Evolutionary conservation across 2,113 vertebrate genomes (phyloP).

Genomic region (Blennius ocellaris): DNA sequence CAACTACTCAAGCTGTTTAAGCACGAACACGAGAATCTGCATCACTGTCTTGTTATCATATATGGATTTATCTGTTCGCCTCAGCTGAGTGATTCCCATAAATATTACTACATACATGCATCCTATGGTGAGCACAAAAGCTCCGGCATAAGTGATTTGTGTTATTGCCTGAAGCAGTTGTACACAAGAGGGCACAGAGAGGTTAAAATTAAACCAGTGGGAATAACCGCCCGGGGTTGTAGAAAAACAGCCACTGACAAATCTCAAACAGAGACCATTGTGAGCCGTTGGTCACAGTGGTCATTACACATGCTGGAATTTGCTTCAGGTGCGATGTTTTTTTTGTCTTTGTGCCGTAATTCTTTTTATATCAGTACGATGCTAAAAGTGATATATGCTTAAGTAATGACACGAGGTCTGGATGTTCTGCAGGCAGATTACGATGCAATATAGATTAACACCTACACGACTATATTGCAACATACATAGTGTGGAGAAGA

Average conservation of each 20-base stretch:
- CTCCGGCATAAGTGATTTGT: slow-evolving; percentile 58
- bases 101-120: slow-evolving; percentile 24
- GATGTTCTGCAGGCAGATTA: slow-evolving; percentile 6
- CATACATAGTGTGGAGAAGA: not conserved
- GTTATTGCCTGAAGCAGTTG: slow-evolving; percentile 62
- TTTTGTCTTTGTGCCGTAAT: not conserved
- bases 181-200: slow-evolving; percentile 46
- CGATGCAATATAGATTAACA: slow-evolving; percentile 15
- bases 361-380: not conserved
- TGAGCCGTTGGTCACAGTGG: slow-evolving; percentile 43
- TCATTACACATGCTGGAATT: slow-evolving; percentile 54
- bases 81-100: slow-evolving; percentile 30
- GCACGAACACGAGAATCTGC: not conserved
- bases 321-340: slow-evolving; percentile 9
- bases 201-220: slow-evolving; percentile 70
- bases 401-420: slow-evolving; percentile 22
- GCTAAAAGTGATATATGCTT: slow-evolving; percentile 7
- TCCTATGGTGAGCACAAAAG: slow-evolving; percentile 42
- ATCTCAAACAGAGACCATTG: slow-evolving; percentile 43
- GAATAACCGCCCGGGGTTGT: slow-evolving; percentile 55
- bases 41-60: slow-evolving; percentile 18
- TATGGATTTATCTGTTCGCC: slow-evolving; percentile 30
- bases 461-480: slow-evolving; percentile 5
- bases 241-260: slow-evolving; percentile 45
- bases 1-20: not conserved